These are phyloP conservation scores for Atta cephalotes DNA, from an alignment of 1,140 invertebrate species.

Conservation along the genomic window DNA sequence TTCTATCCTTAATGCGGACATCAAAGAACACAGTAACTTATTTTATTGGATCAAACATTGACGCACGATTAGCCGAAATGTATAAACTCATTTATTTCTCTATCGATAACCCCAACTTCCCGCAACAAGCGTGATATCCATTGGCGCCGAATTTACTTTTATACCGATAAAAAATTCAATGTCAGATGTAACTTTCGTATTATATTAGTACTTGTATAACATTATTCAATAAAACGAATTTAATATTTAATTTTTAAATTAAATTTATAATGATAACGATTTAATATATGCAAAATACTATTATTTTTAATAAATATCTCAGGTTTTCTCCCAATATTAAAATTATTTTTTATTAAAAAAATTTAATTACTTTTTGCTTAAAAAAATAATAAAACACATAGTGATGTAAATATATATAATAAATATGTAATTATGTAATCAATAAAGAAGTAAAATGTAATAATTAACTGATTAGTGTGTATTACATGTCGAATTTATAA, in stretches of 20 bases:
- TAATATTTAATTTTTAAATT: not conserved
- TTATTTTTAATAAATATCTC: not conserved
- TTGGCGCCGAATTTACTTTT: constrained; percentile 75
- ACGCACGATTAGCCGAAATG: constrained; percentile 83
- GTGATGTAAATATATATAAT: not conserved
- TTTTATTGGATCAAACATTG: constrained; percentile 82
- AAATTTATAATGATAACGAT: not conserved
- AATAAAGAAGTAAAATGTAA: not conserved
- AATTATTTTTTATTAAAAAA: not conserved
- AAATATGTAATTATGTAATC: not conserved
- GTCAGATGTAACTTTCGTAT: not conserved
- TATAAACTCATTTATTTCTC: constrained; percentile 83
- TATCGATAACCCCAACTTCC: constrained; percentile 83
- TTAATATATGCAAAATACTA: not conserved
- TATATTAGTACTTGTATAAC: not conserved
- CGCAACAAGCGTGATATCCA: constrained; percentile 70
- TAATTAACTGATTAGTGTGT: not conserved
- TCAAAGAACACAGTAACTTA: constrained; percentile 80
- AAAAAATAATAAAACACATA: not conserved
- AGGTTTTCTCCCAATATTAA: not conserved
- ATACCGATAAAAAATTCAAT: constrained; percentile 56
- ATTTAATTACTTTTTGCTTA: not conserved
- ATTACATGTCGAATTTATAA: not conserved
- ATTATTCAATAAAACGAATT: not conserved
- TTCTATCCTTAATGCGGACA: constrained; percentile 77